Conservation (phyloP, 2,797 vertebrate species). For the Tinamus major region DNA sequence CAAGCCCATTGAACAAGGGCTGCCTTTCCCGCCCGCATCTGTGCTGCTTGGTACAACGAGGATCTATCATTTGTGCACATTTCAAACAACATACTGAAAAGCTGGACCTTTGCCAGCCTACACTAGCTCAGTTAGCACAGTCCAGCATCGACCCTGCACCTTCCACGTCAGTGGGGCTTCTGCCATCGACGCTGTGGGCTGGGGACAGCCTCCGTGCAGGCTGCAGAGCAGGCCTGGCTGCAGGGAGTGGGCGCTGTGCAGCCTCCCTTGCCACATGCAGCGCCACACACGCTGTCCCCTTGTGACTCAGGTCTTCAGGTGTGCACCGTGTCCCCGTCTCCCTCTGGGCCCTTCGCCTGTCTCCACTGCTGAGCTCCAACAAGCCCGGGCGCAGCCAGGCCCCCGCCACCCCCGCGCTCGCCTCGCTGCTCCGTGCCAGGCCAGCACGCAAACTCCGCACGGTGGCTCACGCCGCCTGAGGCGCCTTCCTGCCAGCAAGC, state of each 20-base stretch:
- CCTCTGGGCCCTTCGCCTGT: not conserved
- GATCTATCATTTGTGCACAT: not conserved
- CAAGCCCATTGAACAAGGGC: not conserved
- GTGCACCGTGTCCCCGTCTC: not conserved
- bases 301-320: not conserved
- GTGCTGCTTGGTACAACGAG: not conserved
- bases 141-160: not conserved
- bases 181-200: not conserved
- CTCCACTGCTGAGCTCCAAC: not conserved
- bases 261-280: no score
- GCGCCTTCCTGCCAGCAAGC: not conserved
- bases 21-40: not conserved
- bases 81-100: not conserved
- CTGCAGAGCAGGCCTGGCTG: not conserved
- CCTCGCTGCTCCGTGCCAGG: not conserved
- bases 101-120: not conserved
- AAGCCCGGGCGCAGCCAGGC: not conserved
- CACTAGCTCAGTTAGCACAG: not conserved
- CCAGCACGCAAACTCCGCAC: not conserved
- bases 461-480: not conserved
- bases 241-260: no score
- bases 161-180: not conserved
- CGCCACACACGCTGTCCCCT: not conserved
- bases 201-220: not conserved
- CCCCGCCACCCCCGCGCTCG: not conserved